Conservation (phyloP, 2,113 vertebrate species). For the Microcebus tavaratra region DNA sequence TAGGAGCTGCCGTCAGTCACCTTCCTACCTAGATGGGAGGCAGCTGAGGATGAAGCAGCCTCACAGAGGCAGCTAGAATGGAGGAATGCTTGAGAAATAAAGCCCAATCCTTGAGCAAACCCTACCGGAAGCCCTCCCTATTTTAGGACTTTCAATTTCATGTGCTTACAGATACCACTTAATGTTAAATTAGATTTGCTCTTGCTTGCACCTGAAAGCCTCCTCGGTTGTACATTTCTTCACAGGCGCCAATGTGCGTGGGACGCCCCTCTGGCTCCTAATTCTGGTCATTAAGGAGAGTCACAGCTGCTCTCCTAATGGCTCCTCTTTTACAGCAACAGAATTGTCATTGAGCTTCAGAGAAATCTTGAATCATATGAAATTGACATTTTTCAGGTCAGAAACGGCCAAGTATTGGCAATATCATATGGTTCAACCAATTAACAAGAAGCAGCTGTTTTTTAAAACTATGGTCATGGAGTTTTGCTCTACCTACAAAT, state of each 20-base stretch:
- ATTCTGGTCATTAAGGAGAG: background rate
- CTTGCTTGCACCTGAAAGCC: background rate
- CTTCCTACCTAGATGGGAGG: background rate
- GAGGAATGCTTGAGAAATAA: background rate
- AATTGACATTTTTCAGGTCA: background rate
- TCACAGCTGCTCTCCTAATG: background rate
- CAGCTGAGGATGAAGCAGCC: background rate
- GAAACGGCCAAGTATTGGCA: background rate
- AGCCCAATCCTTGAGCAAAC: background rate
- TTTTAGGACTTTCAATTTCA: background rate
- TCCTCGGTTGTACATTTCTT: background rate
- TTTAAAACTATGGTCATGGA: background rate
- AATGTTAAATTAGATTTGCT: background rate
- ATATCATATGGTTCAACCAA: background rate
- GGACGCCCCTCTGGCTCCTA: background rate
- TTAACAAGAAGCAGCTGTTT: conserved; percentile 14
- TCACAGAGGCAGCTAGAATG: background rate
- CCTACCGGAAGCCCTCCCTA: background rate
- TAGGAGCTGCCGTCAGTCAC: background rate
- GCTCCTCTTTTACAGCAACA: background rate
- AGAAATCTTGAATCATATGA: background rate
- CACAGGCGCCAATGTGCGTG: background rate
- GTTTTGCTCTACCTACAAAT: background rate
- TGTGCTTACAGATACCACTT: background rate
- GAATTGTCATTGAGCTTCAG: background rate